phyloP scores from a whole-genome alignment of 2,113 vertebrate species.

The Empidonax traillii region DNA sequence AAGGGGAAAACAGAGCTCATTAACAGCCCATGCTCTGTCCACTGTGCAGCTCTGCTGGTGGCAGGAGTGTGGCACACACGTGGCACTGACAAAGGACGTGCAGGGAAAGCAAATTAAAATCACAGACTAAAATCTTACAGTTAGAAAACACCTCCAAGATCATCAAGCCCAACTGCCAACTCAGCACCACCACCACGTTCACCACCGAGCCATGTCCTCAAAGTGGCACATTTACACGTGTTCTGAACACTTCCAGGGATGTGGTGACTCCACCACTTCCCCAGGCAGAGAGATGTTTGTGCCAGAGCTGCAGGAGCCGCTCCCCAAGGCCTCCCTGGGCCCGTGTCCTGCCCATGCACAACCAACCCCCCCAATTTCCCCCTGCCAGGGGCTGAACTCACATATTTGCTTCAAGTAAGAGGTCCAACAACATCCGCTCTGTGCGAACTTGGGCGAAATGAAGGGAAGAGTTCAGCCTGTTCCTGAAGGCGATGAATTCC shows the following conservation, averaged over 20 bases:
- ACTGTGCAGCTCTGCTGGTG: background rate
- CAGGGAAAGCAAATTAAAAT: background rate
- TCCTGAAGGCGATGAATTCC: constrained; percentile 97
- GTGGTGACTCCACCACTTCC: background rate
- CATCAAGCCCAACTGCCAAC: background rate
- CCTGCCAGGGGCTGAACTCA: constrained; percentile 52
- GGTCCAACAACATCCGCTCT: constrained; percentile 94
- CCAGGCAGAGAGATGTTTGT: background rate
- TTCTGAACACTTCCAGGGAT: background rate
- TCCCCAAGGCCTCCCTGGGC: background rate
- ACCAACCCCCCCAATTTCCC: rapidly evolving
- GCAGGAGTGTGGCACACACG: background rate
- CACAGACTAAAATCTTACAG: background rate
- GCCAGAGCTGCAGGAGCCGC: background rate
- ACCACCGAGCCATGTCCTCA: background rate
- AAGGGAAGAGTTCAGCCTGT: constrained; percentile 93
- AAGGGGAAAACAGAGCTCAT: background rate
- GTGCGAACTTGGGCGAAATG: constrained; percentile 98
- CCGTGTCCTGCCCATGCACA: no score
- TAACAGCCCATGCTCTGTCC: background rate
- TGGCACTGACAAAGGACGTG: rapidly evolving
- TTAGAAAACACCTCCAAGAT: background rate
- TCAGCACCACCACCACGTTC: background rate
- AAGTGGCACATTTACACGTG: background rate
- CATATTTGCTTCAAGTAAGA: constrained; percentile 96